phyloP scores from a whole-genome alignment of 1,140 invertebrate species.

The Pectinophora gossypiella region DNA sequence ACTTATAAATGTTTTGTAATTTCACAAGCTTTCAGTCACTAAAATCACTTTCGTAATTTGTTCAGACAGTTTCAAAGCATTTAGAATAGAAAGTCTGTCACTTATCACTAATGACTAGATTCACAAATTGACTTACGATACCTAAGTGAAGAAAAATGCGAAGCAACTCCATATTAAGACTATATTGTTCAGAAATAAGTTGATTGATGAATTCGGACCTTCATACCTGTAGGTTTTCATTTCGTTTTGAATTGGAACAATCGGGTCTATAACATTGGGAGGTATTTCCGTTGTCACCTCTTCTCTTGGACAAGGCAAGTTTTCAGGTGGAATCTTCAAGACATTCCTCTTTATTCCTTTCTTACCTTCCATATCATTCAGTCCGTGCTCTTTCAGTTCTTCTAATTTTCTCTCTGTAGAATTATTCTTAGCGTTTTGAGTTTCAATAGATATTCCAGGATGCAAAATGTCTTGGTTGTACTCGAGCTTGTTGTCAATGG shows the following conservation, averaged over 20 bases:
- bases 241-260: conserved; percentile 65
- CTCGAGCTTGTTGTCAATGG: conserved; percentile 36
- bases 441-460: conserved; percentile 38
- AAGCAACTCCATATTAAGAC: conserved; percentile 40
- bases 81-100: conserved; percentile 18
- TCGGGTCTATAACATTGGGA: conserved; percentile 46
- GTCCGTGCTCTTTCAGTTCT: conserved; percentile 26
- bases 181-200: not conserved
- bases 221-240: conserved; percentile 65
- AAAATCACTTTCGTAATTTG: not conserved
- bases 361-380: conserved; percentile 30
- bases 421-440: conserved; percentile 43
- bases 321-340: conserved; percentile 56
- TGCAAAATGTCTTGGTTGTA: conserved; percentile 44
- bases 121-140: conserved; percentile 20
- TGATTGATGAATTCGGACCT: conserved; percentile 32
- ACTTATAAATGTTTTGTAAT: not conserved
- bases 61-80: not conserved
- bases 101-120: conserved; percentile 42
- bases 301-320: conserved; percentile 53
- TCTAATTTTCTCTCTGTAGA: conserved; percentile 40
- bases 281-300: conserved; percentile 51
- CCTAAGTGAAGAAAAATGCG: conserved; percentile 61
- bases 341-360: conserved; percentile 51
- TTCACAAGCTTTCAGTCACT: not conserved